These are phyloP conservation scores for Scaptomyza flava DNA, from an alignment of 2,888 invertebrate genomes.

Conservation along the genomic window DNA sequence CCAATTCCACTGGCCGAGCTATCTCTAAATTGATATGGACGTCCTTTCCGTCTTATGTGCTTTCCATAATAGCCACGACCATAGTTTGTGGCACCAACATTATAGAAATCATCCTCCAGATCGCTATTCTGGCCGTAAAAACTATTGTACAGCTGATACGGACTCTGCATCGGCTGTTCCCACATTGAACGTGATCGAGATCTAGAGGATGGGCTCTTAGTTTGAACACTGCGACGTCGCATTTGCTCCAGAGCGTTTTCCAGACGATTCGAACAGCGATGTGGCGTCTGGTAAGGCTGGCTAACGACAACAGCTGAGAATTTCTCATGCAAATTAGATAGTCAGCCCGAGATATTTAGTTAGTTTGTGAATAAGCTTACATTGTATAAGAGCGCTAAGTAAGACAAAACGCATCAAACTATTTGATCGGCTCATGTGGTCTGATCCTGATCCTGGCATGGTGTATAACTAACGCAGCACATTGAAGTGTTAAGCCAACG, in stretches of 20 bases:
- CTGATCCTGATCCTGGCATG: constrained; percentile 46
- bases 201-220: constrained; percentile 58
- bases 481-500: constrained; percentile 15
- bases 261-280: constrained; percentile 88
- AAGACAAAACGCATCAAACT: constrained; percentile 37
- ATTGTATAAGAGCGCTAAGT: constrained; percentile 48
- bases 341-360: not conserved
- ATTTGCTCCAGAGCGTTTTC: constrained; percentile 89
- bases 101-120: constrained; percentile 72
- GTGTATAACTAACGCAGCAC: constrained; percentile 9
- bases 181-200: constrained; percentile 69
- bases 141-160: constrained; percentile 82
- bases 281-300: constrained; percentile 83
- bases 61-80: constrained; percentile 74
- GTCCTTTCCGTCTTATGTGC: constrained; percentile 60
- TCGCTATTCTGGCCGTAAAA: constrained; percentile 79
- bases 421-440: constrained; percentile 22
- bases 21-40: constrained; percentile 46
- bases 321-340: not conserved
- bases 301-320: constrained; percentile 40
- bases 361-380: constrained; percentile 25
- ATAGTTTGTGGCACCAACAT: constrained; percentile 43
- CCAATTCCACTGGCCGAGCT: constrained; percentile 34
- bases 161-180: constrained; percentile 74
- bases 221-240: constrained; percentile 81